A percentile compares a stretch with the other conserved stretches of the same genome.
Evolutionary conservation across 2,888 invertebrate genomes (phyloP).

Genomic region (Chrysolina oricalcia): DNA sequence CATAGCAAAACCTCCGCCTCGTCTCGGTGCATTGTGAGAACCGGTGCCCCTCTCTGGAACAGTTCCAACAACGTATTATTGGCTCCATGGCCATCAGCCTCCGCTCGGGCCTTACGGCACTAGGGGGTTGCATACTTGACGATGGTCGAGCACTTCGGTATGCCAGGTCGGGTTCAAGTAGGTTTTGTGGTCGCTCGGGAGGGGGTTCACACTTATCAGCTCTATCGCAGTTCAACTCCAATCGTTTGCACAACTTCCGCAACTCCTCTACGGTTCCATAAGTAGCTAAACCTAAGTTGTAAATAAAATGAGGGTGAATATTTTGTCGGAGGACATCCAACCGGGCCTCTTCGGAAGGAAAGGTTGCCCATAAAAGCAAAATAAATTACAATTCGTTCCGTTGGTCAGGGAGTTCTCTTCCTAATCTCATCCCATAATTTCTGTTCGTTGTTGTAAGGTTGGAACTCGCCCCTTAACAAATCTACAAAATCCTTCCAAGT

Average conservation of each 20-base stretch:
- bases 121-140: too few species aligned
- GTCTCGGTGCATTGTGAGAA: not conserved
- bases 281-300: not conserved
- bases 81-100: not conserved
- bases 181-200: not conserved
- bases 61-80: slow-evolving; percentile 1
- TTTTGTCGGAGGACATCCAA: slow-evolving; percentile 3
- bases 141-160: not conserved
- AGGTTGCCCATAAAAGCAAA: slow-evolving; percentile 10
- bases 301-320: slow-evolving; percentile 9
- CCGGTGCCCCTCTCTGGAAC: not conserved
- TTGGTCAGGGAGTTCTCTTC: too few species aligned
- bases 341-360: slow-evolving; percentile 1
- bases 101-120: not conserved
- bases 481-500: too few species aligned
- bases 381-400: not conserved
- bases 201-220: slow-evolving; percentile 10
- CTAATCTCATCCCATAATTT: not conserved
- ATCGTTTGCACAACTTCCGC: not conserved
- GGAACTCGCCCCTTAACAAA: not conserved
- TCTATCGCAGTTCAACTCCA: not conserved
- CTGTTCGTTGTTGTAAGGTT: slow-evolving; percentile 15
- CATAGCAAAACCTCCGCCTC: slow-evolving; percentile 6
- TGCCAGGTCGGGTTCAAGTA: slow-evolving; percentile 21
- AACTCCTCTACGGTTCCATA: slow-evolving; percentile 6